Conservation (phyloP, 2,888 invertebrate genomes). For the Calliphora vomitoria region DNA sequence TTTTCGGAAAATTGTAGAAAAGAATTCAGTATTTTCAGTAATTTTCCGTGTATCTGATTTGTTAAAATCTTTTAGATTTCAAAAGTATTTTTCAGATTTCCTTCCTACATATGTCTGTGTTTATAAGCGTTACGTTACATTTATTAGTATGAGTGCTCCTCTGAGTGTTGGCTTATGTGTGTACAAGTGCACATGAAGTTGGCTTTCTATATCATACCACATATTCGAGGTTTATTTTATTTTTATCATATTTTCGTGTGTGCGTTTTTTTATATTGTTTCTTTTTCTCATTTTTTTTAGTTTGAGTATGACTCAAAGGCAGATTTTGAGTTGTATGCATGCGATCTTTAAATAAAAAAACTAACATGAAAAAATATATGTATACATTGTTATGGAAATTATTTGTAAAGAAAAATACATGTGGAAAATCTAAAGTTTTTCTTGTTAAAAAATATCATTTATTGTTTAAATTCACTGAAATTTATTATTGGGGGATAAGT, state of each 20-base stretch:
- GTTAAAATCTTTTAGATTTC: not conserved
- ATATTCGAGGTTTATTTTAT: constrained; percentile 35
- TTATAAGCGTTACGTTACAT: not conserved
- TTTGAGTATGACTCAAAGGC: constrained; percentile 48
- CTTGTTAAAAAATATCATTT: too few species aligned
- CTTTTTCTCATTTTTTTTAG: constrained; percentile 41
- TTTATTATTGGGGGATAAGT: too few species aligned
- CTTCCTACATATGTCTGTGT: not conserved
- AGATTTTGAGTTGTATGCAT: constrained; percentile 48
- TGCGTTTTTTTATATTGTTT: not conserved
- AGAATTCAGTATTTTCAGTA: too few species aligned
- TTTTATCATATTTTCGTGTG: constrained; percentile 13
- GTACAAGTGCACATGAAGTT: not conserved
- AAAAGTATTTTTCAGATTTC: not conserved
- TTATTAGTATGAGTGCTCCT: not conserved
- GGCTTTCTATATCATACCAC: constrained; percentile 9
- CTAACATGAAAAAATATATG: not conserved
- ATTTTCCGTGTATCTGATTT: too few species aligned
- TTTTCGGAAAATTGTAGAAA: too few species aligned
- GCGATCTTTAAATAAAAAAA: constrained; percentile 6
- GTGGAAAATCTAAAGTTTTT: too few species aligned
- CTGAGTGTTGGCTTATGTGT: not conserved
- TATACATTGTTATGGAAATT: not conserved
- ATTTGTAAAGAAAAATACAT: not conserved
- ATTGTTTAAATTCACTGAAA: too few species aligned